A percentile compares a stretch with the other conserved stretches of the same genome.
Evolutionary conservation across 2,888 invertebrate species (phyloP).

Genomic region (Branchinecta sandiegonensis): DNA sequence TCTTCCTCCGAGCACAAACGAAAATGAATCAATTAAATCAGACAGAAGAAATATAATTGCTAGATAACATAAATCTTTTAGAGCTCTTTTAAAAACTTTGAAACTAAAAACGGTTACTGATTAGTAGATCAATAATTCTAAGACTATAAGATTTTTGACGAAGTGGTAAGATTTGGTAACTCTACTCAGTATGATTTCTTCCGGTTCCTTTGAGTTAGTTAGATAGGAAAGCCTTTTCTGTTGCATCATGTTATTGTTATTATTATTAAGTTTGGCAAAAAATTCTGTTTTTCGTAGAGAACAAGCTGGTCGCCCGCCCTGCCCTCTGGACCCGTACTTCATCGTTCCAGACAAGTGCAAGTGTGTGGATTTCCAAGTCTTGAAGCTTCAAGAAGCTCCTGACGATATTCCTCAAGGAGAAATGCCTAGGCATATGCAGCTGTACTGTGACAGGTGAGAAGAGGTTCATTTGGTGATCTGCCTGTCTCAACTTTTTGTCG

Average conservation of each 20-base stretch:
- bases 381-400: conserved; percentile 93
- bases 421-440: conserved; percentile 85
- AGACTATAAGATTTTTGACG: no score
- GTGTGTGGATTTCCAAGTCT: conserved; percentile 92
- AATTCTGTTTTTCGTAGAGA: conserved; percentile 44
- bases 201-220: no score
- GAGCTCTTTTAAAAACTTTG: no score
- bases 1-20: no score
- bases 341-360: conserved; percentile 94
- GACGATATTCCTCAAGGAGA: conserved; percentile 93
- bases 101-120: no score
- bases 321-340: conserved; percentile 93
- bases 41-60: no score
- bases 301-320: conserved; percentile 78
- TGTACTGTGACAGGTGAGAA: conserved; percentile 71
- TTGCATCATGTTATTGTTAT: not conserved
- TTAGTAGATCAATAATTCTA: no score
- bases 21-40: no score
- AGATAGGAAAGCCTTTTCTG: not conserved
- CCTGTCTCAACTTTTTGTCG: not conserved
- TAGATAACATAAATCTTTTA: no score
- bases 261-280: not conserved
- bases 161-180: no score
- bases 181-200: no score
- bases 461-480: not conserved